Percentiles rank a stretch among this genome's conserved stretches.
phyloP scores from a whole-genome alignment of 2,113 vertebrate genomes.

The Cichladusa arquata region DNA sequence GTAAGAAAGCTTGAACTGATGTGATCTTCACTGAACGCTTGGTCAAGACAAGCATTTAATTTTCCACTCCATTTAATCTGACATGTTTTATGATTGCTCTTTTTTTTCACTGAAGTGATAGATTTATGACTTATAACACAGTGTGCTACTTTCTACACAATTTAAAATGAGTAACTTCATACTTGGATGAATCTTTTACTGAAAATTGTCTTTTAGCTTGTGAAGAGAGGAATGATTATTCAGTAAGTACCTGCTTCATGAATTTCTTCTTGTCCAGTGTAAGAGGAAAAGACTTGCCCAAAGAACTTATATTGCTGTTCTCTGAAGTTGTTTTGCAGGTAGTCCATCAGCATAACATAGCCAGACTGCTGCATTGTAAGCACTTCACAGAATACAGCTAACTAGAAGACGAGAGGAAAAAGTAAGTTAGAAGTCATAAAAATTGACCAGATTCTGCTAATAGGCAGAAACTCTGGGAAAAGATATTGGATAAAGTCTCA shows the following conservation, averaged over 20 bases:
- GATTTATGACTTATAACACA: conserved; percentile 29
- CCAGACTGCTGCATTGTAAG: conserved; percentile 98
- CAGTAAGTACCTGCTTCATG: conserved; percentile 82
- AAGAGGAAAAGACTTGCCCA: conserved; percentile 94
- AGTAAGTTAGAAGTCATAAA: neutral
- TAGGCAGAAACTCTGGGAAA: neutral
- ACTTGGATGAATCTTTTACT: neutral
- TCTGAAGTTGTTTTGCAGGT: conserved; percentile 95
- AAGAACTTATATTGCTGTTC: conserved; percentile 89
- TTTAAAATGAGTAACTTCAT: neutral
- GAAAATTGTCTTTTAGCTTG: neutral
- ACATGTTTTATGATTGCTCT: neutral
- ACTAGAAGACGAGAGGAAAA: conserved; percentile 65
- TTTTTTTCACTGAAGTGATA: neutral
- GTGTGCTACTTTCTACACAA: neutral
- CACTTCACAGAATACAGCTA: conserved; percentile 94
- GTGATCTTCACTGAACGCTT: neutral
- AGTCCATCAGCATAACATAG: conserved; percentile 98
- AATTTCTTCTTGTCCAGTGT: conserved; percentile 92
- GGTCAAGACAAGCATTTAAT: conserved; percentile 36
- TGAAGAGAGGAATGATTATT: neutral
- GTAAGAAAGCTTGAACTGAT: neutral
- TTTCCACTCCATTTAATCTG: conserved; percentile 48
- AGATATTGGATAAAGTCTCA: neutral
- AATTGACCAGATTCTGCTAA: neutral